phyloP scores from a whole-genome alignment of 2,888 invertebrate genomes.

The Rhimphoctona megacephalus region DNA sequence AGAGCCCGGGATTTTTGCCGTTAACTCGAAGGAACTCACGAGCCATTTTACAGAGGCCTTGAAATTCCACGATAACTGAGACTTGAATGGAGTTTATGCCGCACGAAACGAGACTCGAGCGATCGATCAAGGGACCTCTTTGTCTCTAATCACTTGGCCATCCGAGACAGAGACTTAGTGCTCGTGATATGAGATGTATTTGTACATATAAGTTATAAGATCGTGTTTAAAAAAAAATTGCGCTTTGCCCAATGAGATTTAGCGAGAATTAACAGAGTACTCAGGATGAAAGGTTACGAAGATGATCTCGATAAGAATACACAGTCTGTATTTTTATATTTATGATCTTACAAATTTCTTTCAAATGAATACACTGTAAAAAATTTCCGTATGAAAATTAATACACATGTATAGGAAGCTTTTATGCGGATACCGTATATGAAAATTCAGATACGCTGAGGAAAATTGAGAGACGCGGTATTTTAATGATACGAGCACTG shows the following conservation, averaged over 20 bases:
- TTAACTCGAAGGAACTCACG: conserved; percentile 40
- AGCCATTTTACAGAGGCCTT: conserved; percentile 63
- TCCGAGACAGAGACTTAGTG: conserved; percentile 25
- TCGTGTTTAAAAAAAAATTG: conserved; percentile 11
- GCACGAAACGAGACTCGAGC: conserved; percentile 39
- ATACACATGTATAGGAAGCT: too few relatives aligned
- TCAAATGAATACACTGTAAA: too few relatives aligned
- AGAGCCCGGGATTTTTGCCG: conserved; percentile 47
- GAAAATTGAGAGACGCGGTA: too few relatives aligned
- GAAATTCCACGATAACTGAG: conserved; percentile 65
- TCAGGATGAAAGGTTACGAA: conserved; percentile 20
- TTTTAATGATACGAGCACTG: too few relatives aligned
- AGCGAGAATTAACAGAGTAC: conserved; percentile 46
- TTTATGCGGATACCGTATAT: too few relatives aligned
- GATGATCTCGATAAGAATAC: conserved; percentile 17
- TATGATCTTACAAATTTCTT: background rate
- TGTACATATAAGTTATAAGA: background rate
- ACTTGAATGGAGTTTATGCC: conserved; percentile 58
- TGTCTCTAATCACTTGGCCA: conserved; percentile 53
- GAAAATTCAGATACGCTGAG: too few relatives aligned
- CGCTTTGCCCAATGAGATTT: conserved; percentile 51
- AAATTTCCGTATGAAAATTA: too few relatives aligned
- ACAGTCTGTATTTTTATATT: background rate
- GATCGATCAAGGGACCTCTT: conserved; percentile 65
- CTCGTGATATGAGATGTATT: background rate